Percentiles rank a stretch among this genome's conserved stretches.
phyloP scores from a whole-genome alignment of 2,888 invertebrate genomes.

The Ophion ventricosus region DNA sequence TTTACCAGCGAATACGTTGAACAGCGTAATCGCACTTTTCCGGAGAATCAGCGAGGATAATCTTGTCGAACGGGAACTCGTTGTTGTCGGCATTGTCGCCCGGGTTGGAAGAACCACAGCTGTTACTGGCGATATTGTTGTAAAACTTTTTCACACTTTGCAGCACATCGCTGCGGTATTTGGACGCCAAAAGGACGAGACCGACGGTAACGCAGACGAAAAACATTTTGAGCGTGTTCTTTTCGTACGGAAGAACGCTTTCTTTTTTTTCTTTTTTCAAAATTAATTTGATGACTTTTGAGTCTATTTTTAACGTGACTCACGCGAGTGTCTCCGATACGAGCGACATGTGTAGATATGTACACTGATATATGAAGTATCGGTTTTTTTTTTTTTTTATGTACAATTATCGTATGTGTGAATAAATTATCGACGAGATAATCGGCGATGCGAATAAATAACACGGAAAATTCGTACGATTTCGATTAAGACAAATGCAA shows the following conservation, averaged over 20 bases:
- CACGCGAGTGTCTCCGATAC: not conserved
- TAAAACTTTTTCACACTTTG: constrained; percentile 78
- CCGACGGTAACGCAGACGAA: constrained; percentile 81
- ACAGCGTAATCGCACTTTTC: constrained; percentile 81
- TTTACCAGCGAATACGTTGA: constrained; percentile 80
- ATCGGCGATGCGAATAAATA: constrained; percentile 21
- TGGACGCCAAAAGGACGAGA: constrained; percentile 79
- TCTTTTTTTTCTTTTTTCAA: constrained; percentile 5
- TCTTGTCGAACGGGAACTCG: constrained; percentile 74
- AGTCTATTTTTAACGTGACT: constrained; percentile 15
- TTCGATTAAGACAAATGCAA: constrained; percentile 51
- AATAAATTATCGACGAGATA: constrained; percentile 13
- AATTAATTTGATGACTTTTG: not conserved
- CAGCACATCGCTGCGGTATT: constrained; percentile 80
- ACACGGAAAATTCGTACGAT: constrained; percentile 29
- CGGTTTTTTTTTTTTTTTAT: not conserved
- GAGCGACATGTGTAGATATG: not conserved
- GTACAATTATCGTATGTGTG: constrained; percentile 23
- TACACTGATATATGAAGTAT: not conserved
- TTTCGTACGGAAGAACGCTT: constrained; percentile 31
- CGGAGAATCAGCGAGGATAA: constrained; percentile 80
- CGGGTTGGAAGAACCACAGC: constrained; percentile 46
- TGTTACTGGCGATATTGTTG: constrained; percentile 71
- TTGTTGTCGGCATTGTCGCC: constrained; percentile 53
- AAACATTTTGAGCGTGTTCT: constrained; percentile 73